Conservation (phyloP, 2,113 vertebrate species). For the Typhlomys cinereus region DNA sequence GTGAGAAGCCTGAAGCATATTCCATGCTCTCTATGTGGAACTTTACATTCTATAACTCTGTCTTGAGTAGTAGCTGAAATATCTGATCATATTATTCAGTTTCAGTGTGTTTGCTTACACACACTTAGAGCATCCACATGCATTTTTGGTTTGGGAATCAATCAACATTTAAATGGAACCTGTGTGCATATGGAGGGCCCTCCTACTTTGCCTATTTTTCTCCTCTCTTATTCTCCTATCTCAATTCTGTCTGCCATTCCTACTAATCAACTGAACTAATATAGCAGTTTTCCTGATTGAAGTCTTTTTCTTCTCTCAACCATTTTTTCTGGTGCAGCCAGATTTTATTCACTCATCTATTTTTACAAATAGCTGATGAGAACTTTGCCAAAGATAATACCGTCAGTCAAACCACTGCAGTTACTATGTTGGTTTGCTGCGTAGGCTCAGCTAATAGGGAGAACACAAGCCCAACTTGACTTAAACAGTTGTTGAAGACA, state of each 20-base stretch:
- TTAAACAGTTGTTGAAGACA: background rate
- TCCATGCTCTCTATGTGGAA: background rate
- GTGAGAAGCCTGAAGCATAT: background rate
- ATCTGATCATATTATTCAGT: background rate
- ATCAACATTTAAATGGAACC: background rate
- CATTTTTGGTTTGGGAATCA: slow-evolving; percentile 14
- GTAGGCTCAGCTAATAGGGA: background rate
- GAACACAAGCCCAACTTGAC: background rate
- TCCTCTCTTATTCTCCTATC: background rate
- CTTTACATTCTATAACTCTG: background rate
- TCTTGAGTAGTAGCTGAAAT: slow-evolving; percentile 8
- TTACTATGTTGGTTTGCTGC: background rate
- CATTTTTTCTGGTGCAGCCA: background rate
- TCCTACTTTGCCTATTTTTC: background rate
- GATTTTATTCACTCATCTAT: slow-evolving; percentile 49
- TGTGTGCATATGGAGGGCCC: background rate
- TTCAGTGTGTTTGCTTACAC: background rate
- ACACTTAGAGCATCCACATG: background rate
- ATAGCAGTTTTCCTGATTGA: slow-evolving; percentile 10
- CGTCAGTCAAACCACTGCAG: background rate
- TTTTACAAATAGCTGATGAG: background rate
- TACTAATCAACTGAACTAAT: background rate
- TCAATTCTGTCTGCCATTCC: background rate
- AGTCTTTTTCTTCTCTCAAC: slow-evolving; percentile 21
- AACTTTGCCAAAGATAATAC: slow-evolving; percentile 14